Evolutionary conservation across 2,113 vertebrate species (phyloP), one percentile per base, ranked within the genome.

Genomic region (Cottus gobio): DNA sequence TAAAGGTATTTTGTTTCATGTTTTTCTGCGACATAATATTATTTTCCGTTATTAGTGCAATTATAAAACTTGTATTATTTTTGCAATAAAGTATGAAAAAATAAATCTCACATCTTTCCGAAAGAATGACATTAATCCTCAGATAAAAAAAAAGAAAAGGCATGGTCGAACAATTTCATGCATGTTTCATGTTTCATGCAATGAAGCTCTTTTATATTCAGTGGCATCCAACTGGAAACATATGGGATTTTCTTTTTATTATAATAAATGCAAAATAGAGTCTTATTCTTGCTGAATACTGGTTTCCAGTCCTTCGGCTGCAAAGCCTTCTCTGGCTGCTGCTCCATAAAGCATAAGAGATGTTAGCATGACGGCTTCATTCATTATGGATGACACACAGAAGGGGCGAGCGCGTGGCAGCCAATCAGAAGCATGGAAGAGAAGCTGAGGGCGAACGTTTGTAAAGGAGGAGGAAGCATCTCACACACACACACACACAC

Each of bases 261-360:
- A 0, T 0, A 18, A 36, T 34, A 66, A 18, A n/a, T 52, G 24
- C 15, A 31, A 31, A 58, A 34, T 13, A 44, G 15, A 5, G 26
- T 37, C 11, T 50, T 52, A 42, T 37, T 16, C 37, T 50, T 20
- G 42, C n/a, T n/a, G n/a, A n/a, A n/a, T n/a, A n/a, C n/a, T n/a
- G n/a, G n/a, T n/a, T n/a, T n/a, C n/a, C n/a, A n/a, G 16, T 75
- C 39, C 78, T 64, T 31, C 9, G 60, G 44, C 81, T 42, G 69
- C 4, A 34, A 34, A 34, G 78, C 87, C 90, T 89, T 89, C 84
- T 91, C 86, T 90, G 91, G 87, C 80, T 72, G 69, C 83, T 83
- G 85, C 77, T 86, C 78, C 68, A 86, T 82, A 76, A 84, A 46
- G 77, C 26, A 61, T 69, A 68, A 82, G 82, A 82, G 84, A 81